These are phyloP conservation scores for Bubo bubo DNA, from an alignment of 2,113 vertebrate genomes.

Conservation along the genomic window DNA sequence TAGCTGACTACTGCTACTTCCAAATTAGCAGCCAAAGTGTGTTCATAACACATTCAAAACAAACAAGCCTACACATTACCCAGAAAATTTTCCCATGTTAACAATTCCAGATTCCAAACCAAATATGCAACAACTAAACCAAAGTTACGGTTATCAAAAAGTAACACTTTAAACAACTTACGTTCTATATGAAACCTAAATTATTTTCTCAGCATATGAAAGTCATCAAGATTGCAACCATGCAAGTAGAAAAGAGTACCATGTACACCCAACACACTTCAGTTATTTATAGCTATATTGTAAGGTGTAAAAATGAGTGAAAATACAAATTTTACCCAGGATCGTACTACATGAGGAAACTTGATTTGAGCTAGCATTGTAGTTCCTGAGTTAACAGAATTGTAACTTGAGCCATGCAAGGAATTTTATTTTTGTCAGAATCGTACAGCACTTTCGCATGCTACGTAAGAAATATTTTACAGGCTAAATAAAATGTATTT, in stretches of 20 bases:
- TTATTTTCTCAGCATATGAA: constrained; percentile 18
- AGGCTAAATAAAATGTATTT: background rate
- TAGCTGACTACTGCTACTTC: background rate
- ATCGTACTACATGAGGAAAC: background rate
- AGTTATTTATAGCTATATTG: background rate
- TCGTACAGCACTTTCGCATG: background rate
- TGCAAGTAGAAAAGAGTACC: background rate
- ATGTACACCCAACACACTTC: background rate
- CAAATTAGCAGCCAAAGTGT: constrained; percentile 55
- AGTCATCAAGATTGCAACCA: constrained; percentile 17
- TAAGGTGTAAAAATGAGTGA: background rate
- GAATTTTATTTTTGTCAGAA: background rate
- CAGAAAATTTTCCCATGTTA: constrained; percentile 38
- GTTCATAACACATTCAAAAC: constrained; percentile 68
- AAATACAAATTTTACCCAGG: background rate
- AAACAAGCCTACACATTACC: constrained; percentile 64
- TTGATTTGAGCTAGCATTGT: background rate
- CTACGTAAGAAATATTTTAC: background rate
- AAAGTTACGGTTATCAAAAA: constrained; percentile 19
- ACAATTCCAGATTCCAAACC: constrained; percentile 59
- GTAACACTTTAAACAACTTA: constrained; percentile 21
- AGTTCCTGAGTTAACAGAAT: background rate
- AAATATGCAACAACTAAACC: constrained; percentile 46
- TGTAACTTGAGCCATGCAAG: background rate
- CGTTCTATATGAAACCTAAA: background rate